phyloP scores from a whole-genome alignment of 2,113 vertebrate genomes.

The Zapornia atra region DNA sequence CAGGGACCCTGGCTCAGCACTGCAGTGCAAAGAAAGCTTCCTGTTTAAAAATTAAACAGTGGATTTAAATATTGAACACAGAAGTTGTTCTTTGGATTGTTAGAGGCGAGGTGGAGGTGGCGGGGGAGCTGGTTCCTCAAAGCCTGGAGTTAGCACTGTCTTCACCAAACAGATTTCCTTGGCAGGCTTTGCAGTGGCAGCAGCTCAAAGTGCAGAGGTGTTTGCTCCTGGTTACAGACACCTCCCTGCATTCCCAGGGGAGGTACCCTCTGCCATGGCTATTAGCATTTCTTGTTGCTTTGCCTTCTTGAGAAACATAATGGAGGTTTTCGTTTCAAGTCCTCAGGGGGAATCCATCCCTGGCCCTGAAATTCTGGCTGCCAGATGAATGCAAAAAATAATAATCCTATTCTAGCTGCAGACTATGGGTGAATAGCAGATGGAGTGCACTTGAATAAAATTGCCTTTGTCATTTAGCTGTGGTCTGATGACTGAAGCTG shows the following conservation, averaged over 20 bases:
- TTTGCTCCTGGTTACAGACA: not conserved
- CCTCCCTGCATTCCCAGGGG: not conserved
- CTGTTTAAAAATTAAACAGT: slow-evolving; percentile 27
- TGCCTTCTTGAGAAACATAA: slow-evolving; percentile 9
- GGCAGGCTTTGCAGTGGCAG: not conserved
- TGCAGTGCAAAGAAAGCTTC: not conserved
- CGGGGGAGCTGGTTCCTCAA: not conserved
- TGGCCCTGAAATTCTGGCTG: not conserved
- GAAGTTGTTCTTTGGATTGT: slow-evolving; percentile 19
- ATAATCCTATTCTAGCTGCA: not conserved
- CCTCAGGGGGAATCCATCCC: not conserved
- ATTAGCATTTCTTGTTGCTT: slow-evolving; percentile 23
- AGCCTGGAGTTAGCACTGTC: not conserved
- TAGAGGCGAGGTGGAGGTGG: not conserved
- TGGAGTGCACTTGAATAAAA: not conserved
- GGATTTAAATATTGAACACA: slow-evolving; percentile 23
- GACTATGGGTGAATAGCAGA: not conserved
- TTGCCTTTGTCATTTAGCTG: not conserved
- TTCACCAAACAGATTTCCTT: slow-evolving; percentile 4
- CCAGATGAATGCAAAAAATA: slow-evolving; percentile 16
- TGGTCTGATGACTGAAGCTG: not conserved
- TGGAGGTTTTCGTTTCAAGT: slow-evolving; percentile 25
- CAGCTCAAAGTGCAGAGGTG: not conserved
- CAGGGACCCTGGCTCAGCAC: not conserved
- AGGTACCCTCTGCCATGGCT: not conserved